Evolutionary conservation across 1,140 invertebrate species (phyloP), one percentile per base, ranked within the genome.

Genomic region (Ladona fulva): DNA sequence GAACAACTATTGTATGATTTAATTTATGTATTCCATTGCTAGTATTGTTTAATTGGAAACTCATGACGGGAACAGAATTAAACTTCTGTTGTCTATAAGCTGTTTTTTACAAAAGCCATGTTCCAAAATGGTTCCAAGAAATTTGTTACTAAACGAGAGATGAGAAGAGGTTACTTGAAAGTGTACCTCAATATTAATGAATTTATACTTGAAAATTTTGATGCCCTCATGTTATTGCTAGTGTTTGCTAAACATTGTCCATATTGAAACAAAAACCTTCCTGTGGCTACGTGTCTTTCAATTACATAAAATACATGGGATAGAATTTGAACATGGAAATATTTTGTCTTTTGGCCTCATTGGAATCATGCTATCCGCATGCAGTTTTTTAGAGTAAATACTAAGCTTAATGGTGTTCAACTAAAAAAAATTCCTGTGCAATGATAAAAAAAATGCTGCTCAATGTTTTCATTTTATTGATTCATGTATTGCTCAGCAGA

Each of bases 351-450:
- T 66, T 66, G 52, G 52, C 52, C 52, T 66, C n/a, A 12, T 66
- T 37, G 52, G 12, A 66, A 22, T 19, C 52, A 66, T 6, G 52
- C 52, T 66, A 16, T 66, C n/a, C 14, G 12, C 12, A 66, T 66
- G 52, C 52, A 6, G n/a, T 66, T 19, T 66, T 37, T 37, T 22
- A 66, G 52, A 12, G 14, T 66, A 22, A 66, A 19, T 66, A 22
- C n/a, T 66, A 66, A 66, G 52, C 52, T 66, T 66, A 37, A 66
- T 66, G 52, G 52, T 66, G 52, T 66, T 66, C 52, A 66, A 66
- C 52, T 66, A 66, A 66, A 66, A 66, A 66, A 66, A 66, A 66
- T 66, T 37, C 12, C 14, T 66, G 3, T 66, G 3, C 52, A 66
- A 52, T 52, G 44, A 52, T 52, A 19, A 5, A 19, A 19, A 66